A percentile compares a stretch with the other conserved stretches of the same genome.
Evolutionary conservation across 2,113 vertebrate genomes (phyloP).

Genomic region (Rhinogobius similis): DNA sequence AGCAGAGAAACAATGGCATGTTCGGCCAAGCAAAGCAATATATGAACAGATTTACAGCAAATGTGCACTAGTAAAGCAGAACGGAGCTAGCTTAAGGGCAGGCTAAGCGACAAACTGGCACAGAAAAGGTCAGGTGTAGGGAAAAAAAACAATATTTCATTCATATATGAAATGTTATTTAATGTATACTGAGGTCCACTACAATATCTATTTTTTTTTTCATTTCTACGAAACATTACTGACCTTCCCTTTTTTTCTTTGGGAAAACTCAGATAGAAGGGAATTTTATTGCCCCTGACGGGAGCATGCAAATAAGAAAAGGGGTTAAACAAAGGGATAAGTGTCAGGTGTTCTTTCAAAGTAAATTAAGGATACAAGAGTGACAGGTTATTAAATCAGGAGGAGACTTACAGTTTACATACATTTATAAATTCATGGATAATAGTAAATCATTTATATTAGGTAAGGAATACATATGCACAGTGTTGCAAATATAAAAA

Average conservation of each 20-base stretch:
- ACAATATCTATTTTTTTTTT: not conserved
- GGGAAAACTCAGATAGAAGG: conserved; percentile 79
- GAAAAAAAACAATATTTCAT: conserved; percentile 1
- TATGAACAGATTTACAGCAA: conserved; percentile 25
- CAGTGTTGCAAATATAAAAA: not conserved
- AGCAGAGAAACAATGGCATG: conserved; percentile 34
- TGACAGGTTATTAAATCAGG: not conserved
- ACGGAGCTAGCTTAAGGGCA: conserved; percentile 5
- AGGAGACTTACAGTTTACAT: not conserved
- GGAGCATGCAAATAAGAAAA: conserved; percentile 53
- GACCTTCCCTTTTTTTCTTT: conserved; percentile 82
- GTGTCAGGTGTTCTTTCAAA: conserved; percentile 25
- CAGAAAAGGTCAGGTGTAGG: conserved; percentile 17
- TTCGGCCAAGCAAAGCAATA: conserved; percentile 61
- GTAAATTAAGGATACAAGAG: not conserved
- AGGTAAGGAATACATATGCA: not conserved
- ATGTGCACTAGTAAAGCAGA: conserved; percentile 35
- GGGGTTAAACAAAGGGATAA: conserved; percentile 57
- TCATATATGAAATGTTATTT: not conserved
- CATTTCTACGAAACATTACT: conserved; percentile 51
- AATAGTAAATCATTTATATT: not conserved
- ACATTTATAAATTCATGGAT: not conserved
- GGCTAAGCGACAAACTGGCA: conserved; percentile 29
- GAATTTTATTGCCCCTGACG: conserved; percentile 77
- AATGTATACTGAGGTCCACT: not conserved